These are phyloP conservation scores for Charanyca ferruginea DNA, from an alignment of 2,888 invertebrate species.

Conservation along the genomic window DNA sequence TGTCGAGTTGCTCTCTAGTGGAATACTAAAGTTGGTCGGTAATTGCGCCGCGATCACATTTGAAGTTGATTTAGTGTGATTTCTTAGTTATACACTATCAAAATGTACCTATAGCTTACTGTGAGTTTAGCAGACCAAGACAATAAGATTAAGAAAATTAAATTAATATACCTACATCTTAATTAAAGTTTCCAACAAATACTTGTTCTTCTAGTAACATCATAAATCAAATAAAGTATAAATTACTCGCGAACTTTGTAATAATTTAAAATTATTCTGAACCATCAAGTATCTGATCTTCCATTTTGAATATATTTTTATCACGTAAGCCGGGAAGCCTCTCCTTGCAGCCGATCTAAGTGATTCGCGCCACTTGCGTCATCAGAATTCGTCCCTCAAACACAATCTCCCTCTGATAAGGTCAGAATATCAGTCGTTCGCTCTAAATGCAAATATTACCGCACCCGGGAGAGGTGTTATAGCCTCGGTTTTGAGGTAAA, in stretches of 20 bases:
- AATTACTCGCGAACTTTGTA: constrained; percentile 42
- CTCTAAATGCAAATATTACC: constrained; percentile 90
- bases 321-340: constrained; percentile 68
- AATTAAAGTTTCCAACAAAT: constrained; percentile 37
- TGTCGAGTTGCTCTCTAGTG: constrained; percentile 34
- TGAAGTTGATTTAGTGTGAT: constrained; percentile 32
- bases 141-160: constrained; percentile 2
- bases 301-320: constrained; percentile 65
- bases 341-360: constrained; percentile 66
- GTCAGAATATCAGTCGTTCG: constrained; percentile 89
- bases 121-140: neutral
- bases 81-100: constrained; percentile 22
- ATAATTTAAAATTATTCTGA: constrained; percentile 40
- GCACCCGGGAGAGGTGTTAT: constrained; percentile 89
- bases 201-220: constrained; percentile 23
- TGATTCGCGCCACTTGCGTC: constrained; percentile 79
- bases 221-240: constrained; percentile 55
- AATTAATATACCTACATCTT: constrained; percentile 32
- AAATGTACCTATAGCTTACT: constrained; percentile 10
- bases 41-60: constrained; percentile 26
- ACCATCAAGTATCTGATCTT: constrained; percentile 26
- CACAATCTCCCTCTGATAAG: constrained; percentile 89
- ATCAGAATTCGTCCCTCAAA: constrained; percentile 85
- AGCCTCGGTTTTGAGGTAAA: constrained; percentile 87
- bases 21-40: constrained; percentile 30